Evolutionary conservation across 2,888 invertebrate species (phyloP), one percentile per base, ranked within the genome.

Genomic region (Mechanitis messenoides): DNA sequence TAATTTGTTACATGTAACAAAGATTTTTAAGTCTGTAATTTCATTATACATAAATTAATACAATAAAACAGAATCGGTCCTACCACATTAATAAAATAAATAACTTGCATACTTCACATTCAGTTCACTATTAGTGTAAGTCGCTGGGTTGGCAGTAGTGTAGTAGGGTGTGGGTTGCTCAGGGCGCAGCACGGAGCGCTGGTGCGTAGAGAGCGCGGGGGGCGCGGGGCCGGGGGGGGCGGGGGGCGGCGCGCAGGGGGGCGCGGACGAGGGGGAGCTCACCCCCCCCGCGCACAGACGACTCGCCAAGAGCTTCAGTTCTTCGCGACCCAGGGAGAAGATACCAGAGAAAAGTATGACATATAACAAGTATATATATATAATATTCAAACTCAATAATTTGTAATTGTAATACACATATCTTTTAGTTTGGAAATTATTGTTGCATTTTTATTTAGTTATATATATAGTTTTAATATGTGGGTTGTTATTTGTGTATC

Each of bases 291-390:
- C 96, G 72, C 96, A 96, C 86, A 93, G 97, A 77, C 93, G 96
- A 77, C 93, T 96, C 84, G 96, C 96, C 77, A 97, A 97, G 92
- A 96, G 96, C 87, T 96, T 97, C 92, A 96, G 96, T 91, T 93
- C 96, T 75, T 93, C 95, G 55, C 73, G 81, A 53, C 81, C 84
- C 3, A 60, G 79, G 60, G 82, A 83, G 68, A 81, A 80, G 68
- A 72, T 74, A 64, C 70, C 73, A 1, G 88, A 87, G 55, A 81
- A 78, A 80, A 84, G 88, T 88, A 85, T 59, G 68, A 42, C 42
- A 42, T 50, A 9, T 9, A 1, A 47, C 5, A 31, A 35, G 6
- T 20, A 20, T 20, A 20, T 20, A 20, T 20, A 20, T 20, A 20
- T 20, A 20, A 20, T 20, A 20, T 20, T 20, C 20, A 20, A 20